Conservation (phyloP, 2,888 invertebrate species). For the Malacosoma neustria region DNA sequence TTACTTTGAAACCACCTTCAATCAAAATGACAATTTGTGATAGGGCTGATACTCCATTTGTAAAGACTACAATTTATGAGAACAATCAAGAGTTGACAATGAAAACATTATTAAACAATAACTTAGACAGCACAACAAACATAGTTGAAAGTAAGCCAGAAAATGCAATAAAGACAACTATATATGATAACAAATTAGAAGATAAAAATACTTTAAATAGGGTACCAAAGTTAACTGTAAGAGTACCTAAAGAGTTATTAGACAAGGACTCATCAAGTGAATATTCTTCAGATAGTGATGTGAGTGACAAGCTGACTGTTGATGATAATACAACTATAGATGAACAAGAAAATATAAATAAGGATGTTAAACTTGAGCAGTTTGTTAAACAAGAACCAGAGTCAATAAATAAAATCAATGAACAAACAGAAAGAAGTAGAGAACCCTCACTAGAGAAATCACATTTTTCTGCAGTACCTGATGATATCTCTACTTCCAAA, state of each 20-base stretch:
- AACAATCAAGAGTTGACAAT: conserved; percentile 51
- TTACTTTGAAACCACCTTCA: conserved; percentile 39
- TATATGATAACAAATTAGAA: conserved; percentile 64
- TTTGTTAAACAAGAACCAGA: conserved; percentile 8
- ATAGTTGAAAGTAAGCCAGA: conserved; percentile 47
- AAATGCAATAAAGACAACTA: conserved; percentile 55
- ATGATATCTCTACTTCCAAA: conserved; percentile 25
- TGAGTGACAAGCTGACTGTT: conserved; percentile 75
- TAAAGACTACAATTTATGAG: conserved; percentile 60
- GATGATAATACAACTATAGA: conserved; percentile 57
- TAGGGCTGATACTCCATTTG: conserved; percentile 64
- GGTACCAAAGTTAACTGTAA: conserved; percentile 81
- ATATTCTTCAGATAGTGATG: conserved; percentile 74
- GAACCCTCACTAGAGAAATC: conserved; percentile 20
- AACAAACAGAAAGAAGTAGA: conserved; percentile 16
- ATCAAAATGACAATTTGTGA: conserved; percentile 71
- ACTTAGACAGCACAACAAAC: conserved; percentile 36
- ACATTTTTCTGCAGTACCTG: conserved; percentile 28
- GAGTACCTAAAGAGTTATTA: conserved; percentile 76
- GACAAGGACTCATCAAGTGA: conserved; percentile 70
- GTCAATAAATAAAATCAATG: conserved; percentile 17
- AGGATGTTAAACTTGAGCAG: conserved; percentile 7
- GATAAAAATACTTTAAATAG: conserved; percentile 64
- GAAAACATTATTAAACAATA: conserved; percentile 54
- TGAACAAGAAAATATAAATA: conserved; percentile 15